Conservation (phyloP, 2,113 vertebrate genomes). For the Hippocampus abdominalis region DNA sequence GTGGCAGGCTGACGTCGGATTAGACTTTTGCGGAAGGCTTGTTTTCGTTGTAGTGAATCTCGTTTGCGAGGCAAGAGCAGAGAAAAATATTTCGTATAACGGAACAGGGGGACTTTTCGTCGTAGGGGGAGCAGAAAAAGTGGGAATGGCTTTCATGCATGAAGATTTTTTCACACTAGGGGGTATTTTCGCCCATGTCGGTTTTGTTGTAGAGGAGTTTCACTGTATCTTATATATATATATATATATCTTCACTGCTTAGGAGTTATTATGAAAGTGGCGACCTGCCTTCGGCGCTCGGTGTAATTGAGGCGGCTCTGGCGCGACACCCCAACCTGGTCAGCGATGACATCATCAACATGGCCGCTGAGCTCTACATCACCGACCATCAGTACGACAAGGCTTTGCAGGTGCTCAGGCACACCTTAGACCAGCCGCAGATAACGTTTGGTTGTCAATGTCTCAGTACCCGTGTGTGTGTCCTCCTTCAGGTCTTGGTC, state of each 20-base stretch:
- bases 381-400: conserved; percentile 85
- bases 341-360: conserved; percentile 88
- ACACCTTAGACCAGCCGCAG: not conserved
- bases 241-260: not conserved
- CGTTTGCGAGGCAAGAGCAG: too few relatives aligned
- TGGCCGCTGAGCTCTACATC: conserved; percentile 89
- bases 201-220: too few relatives aligned
- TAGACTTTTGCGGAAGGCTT: too few relatives aligned
- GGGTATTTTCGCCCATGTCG: too few relatives aligned
- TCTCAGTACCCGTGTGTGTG: not conserved
- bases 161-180: too few relatives aligned
- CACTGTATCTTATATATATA: not conserved
- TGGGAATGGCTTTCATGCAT: too few relatives aligned
- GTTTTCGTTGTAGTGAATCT: too few relatives aligned
- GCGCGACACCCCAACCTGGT: conserved; percentile 83
- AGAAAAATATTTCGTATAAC: too few relatives aligned
- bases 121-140: too few relatives aligned
- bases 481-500: conserved; percentile 58
- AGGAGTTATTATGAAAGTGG: conserved; percentile 95
- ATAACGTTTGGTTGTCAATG: not conserved
- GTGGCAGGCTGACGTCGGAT: too few relatives aligned
- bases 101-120: too few relatives aligned
- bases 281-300: conserved; percentile 84
- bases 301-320: conserved; percentile 88
- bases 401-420: conserved; percentile 79